Evolutionary conservation across 2,888 invertebrate species (phyloP), one percentile per base, ranked within the genome.

Genomic region (Nephrotoma flavescens): DNA sequence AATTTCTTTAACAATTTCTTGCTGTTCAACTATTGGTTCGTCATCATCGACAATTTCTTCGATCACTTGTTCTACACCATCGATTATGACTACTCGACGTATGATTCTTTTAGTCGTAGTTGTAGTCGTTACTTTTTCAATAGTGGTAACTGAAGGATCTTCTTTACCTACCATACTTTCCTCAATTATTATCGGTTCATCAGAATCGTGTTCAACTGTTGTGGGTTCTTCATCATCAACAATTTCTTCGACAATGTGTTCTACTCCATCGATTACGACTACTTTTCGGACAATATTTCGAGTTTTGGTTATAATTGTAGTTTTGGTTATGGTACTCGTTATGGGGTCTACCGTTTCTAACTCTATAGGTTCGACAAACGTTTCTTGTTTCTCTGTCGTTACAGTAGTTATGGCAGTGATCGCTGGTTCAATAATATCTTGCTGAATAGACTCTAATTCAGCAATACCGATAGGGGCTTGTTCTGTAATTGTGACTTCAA

Each of bases 21-120:
- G 31, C 31, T 31, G 31, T 31, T 31, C 31, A 3, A 31, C 91
- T 31, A 91, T 88, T 88, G 91, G 91, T 91, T 96, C 97, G 0
- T 97, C 97, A 90, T 97, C 97, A 89, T 97, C 97, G 83, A 97
- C 93, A 0, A 97, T 91, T 92, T 97, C 97, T 91, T 97, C 97
- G 6, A 95, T 95, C 0, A 96, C 94, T 87, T 95, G 95, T 91
- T 97, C 97, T 91, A 96, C 95, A 0, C 97, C 97, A 90, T 97
- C 95, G 87, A 97, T 94, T 4, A 96, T 94, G 0, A 95, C 95
- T 2, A 96, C 94, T 88, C 95, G 94, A 86, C 96, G 93, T 86
- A 97, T 95, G 19, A 96, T 95, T 88, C 95, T 94, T 86, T 95
- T 93, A 15, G 95, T 95, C 89, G 95, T 96, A 87, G 94, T 93